Percentiles rank a stretch among this genome's conserved stretches.
Conservation (phyloP, 2,888 invertebrate genomes). For the Cyclophora albipunctata region DNA sequence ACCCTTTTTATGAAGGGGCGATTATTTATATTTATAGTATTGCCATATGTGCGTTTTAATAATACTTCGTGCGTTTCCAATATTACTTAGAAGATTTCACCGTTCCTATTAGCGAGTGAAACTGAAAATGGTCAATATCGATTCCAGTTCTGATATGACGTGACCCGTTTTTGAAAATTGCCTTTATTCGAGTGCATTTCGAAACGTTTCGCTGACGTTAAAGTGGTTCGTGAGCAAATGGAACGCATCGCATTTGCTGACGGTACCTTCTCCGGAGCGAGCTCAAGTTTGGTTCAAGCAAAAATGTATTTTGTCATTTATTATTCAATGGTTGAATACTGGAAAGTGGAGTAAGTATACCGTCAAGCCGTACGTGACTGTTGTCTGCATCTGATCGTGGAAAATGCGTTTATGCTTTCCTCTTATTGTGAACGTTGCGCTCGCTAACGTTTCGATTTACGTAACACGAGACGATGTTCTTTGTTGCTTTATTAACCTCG, state of each 20-base stretch:
- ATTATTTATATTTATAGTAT: no score
- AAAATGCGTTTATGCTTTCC: constrained; percentile 44
- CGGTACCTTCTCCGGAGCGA: constrained; percentile 11
- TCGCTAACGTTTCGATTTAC: constrained; percentile 33
- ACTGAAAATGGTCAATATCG: no score
- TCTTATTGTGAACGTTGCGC: constrained; percentile 39
- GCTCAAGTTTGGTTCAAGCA: constrained; percentile 15
- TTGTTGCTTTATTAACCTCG: constrained; percentile 21
- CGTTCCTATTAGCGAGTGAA: no score
- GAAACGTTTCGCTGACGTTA: constrained; percentile 17
- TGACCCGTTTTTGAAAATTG: constrained; percentile 21
- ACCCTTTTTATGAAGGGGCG: no score
- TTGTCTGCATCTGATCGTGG: constrained; percentile 41
- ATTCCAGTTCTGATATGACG: constrained; percentile 2
- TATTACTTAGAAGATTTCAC: no score
- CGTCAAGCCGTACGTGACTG: constrained; percentile 60
- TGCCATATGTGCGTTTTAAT: no score
- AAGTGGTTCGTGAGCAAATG: constrained; percentile 32
- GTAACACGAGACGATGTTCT: constrained; percentile 26
- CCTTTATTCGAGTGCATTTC: constrained; percentile 23
- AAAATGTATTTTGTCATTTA: constrained; percentile 61
- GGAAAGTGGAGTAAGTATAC: constrained; percentile 63
- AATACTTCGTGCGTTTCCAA: no score
- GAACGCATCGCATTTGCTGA: constrained; percentile 27
- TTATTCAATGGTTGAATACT: constrained; percentile 61